Conservation (phyloP, 1,140 invertebrate species). For the Brevipalpus yothersi region DNA sequence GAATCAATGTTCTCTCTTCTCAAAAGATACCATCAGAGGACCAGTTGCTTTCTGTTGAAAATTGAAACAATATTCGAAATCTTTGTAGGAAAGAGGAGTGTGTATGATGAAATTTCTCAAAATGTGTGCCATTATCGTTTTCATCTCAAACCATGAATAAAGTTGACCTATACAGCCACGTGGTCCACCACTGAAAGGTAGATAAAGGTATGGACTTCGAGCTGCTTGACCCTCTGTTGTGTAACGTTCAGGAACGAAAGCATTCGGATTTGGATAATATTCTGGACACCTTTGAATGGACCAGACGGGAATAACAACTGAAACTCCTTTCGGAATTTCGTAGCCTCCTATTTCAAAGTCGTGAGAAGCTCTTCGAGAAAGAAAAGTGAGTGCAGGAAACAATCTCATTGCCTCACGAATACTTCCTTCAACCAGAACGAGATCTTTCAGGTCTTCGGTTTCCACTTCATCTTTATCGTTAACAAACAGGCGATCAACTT, state of each 20-base stretch:
- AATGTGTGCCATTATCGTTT: not conserved
- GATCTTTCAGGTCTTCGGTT: too few relatives aligned
- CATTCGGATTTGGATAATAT: not conserved
- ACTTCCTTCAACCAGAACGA: too few relatives aligned
- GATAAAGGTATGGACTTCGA: not conserved
- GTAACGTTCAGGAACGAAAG: not conserved
- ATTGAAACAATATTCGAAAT: too few relatives aligned
- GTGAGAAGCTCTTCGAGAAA: not conserved
- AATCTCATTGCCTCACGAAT: too few relatives aligned
- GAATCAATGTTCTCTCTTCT: too few relatives aligned
- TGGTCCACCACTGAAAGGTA: not conserved
- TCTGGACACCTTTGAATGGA: not conserved
- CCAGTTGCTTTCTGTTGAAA: not conserved
- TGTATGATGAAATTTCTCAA: not conserved
- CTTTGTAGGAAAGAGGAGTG: too few relatives aligned
- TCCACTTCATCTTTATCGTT: not conserved
- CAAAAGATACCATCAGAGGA: too few relatives aligned
- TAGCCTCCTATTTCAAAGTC: not conserved
- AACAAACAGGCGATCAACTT: not conserved
- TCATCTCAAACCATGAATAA: not conserved
- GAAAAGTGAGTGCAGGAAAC: too few relatives aligned
- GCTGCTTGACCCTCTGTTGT: not conserved
- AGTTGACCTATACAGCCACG: not conserved
- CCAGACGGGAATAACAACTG: not conserved
- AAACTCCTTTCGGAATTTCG: not conserved